Percentiles rank a stretch among this genome's conserved stretches.
phyloP scores from a whole-genome alignment of 2,888 invertebrate species.

The Drosophila maculinotata region DNA sequence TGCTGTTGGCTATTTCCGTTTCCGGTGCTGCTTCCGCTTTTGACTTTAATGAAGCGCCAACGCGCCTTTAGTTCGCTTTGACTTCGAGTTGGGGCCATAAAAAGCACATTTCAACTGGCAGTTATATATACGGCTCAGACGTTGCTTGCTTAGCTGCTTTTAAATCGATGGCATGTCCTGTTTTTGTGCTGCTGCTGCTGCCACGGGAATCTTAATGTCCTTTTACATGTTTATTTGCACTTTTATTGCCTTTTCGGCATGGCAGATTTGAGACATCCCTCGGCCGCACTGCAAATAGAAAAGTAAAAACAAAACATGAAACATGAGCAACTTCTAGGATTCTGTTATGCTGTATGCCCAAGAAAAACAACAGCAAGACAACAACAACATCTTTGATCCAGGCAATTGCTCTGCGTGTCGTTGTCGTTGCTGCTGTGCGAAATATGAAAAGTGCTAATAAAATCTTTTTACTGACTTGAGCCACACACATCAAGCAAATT shows the following conservation, averaged over 20 bases:
- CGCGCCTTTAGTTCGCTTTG: constrained; percentile 48
- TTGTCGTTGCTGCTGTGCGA: constrained; percentile 29
- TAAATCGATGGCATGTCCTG: constrained; percentile 49
- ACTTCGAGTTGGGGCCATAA: constrained; percentile 60
- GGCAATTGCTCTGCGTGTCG: constrained; percentile 6
- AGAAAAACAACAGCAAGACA: constrained; percentile 11
- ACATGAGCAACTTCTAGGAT: constrained; percentile 25
- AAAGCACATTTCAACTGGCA: constrained; percentile 66
- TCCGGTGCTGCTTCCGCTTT: constrained; percentile 62
- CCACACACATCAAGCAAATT: constrained; percentile 46
- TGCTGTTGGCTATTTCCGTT: constrained; percentile 61
- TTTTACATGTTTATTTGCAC: constrained; percentile 76
- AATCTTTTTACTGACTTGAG: constrained; percentile 54
- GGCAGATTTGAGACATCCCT: constrained; percentile 27
- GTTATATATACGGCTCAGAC: constrained; percentile 42
- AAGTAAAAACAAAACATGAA: constrained; percentile 41
- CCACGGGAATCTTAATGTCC: constrained; percentile 65
- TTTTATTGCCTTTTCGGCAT: constrained; percentile 61
- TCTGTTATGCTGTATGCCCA: neutral
- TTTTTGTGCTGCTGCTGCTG: constrained; percentile 16
- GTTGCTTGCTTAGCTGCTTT: constrained; percentile 15
- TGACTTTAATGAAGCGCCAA: constrained; percentile 76
- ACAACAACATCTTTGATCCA: constrained; percentile 11
- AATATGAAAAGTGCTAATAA: constrained; percentile 73
- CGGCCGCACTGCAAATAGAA: constrained; percentile 59